Base-by-base conservation (phyloP, 2,888 invertebrate genomes). In the Spodoptera picta region DNA sequence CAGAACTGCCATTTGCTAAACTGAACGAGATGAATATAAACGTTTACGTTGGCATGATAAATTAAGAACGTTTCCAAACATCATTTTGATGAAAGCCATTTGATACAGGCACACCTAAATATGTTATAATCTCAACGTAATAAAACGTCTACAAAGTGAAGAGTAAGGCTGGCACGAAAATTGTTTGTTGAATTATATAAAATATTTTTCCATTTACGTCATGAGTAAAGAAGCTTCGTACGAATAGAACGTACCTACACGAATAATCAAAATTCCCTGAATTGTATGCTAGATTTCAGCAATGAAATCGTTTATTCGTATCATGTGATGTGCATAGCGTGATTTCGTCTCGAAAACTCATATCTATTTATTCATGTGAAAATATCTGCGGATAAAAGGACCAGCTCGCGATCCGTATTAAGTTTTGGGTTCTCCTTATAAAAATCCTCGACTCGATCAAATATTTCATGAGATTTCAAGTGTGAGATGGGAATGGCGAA, bases 361-460 rank as follows among this genome's bases (percentile, higher is more conserved):
- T 49, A 53, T 46, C 48, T 23, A 57, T 72, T 73, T 73, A 57
- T 65, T 64, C 50, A 59, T 62, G 42, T 44, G 47, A 46, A 58
- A 60, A 49, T 49, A 46, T 49, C 36, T 60, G 10, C 43, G 14
- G 60, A 60, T 52, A 10, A 19, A 44, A 43, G 47, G 49, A 52
- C 24, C 50, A n/a, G 41, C 45, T 60, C 57, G 23, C 57, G 23
- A 65, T 66, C 59, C 59, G 49, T 66, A 60, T 65, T 63, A 63
- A 52, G 19, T 56, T 69, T 57, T 54, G 24, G 31, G 24, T 60
- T 62, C 58, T 60, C 69, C 43, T 57, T 63, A 36, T 60, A 56
- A 55, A 56, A 12, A 44, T 60, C 24, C 19, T 55, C 23, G 42
- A 45, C 27, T 51, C 66, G 45, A 56, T 60, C 31, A 47, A 53